These are phyloP conservation scores for Blastobasis lacticolella DNA, from an alignment of 2,888 invertebrate genomes.

Conservation along the genomic window DNA sequence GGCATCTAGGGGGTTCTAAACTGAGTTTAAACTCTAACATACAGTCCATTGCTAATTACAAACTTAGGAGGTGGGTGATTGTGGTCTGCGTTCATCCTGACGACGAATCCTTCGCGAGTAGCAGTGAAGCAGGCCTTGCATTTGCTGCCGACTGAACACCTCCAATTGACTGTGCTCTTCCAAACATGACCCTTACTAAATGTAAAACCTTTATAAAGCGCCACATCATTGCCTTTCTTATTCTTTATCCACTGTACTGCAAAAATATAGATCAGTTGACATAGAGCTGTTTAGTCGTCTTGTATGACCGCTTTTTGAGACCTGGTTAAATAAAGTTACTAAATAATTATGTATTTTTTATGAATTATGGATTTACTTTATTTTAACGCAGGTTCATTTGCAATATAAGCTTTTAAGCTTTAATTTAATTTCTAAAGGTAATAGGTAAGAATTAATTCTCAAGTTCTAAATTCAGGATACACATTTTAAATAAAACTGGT, in stretches of 20 bases:
- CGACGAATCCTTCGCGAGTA: constrained; percentile 7
- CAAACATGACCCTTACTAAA: not conserved
- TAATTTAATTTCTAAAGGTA: too few species aligned
- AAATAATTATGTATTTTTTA: too few species aligned
- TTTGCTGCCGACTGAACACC: not conserved
- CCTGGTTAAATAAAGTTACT: too few species aligned
- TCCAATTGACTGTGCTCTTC: not conserved
- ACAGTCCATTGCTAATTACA: constrained; percentile 1
- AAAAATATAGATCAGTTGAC: not conserved
- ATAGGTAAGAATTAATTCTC: too few species aligned
- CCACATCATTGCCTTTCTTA: not conserved
- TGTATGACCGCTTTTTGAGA: too few species aligned
- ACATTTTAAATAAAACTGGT: too few species aligned
- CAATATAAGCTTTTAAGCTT: too few species aligned
- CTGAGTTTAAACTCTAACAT: not conserved
- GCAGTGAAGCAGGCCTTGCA: constrained; percentile 22
- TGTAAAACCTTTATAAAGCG: not conserved
- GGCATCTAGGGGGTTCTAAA: too few species aligned
- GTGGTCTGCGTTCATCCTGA: constrained; percentile 15
- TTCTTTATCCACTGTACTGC: constrained; percentile 8
- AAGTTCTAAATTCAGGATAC: too few species aligned
- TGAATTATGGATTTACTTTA: too few species aligned
- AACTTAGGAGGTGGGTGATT: constrained; percentile 14
- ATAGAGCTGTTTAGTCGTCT: too few species aligned
- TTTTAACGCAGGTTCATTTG: too few species aligned